phyloP scores from a whole-genome alignment of 92 coral and sea anemone genomes.

The Micromussa lordhowensis region DNA sequence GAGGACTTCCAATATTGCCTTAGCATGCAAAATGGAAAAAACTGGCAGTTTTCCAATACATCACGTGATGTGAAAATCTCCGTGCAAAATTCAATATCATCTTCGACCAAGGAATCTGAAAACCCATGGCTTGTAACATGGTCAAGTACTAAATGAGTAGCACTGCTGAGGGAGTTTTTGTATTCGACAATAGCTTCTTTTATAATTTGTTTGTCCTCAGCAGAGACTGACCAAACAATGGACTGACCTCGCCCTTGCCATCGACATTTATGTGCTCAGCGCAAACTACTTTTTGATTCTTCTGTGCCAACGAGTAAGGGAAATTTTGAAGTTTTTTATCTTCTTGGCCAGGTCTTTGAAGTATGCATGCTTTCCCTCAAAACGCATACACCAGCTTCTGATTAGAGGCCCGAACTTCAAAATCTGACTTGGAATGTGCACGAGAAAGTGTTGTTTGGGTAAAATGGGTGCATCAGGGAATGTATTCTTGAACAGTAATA shows the following conservation, averaged over 20 bases:
- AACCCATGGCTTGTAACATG: no score
- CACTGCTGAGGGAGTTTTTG: no score
- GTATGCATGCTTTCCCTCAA: conserved; percentile 50
- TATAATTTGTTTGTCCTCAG: no score
- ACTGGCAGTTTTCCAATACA: no score
- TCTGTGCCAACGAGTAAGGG: conserved; percentile 4
- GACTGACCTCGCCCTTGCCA: neutral
- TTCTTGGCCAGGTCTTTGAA: conserved; percentile 51
- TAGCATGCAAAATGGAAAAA: no score
- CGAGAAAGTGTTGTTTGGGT: conserved; percentile 60
- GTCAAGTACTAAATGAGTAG: no score
- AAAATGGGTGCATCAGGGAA: conserved; percentile 14
- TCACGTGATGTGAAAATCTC: no score
- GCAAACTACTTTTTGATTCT: conserved; percentile 35
- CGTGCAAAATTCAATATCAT: no score
- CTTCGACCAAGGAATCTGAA: no score
- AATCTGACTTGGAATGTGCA: conserved; percentile 38
- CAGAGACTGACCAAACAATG: neutral
- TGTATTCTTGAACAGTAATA: conserved; percentile 15
- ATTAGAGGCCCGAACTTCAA: conserved; percentile 46
- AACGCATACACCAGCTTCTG: conserved; percentile 54
- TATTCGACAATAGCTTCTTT: no score
- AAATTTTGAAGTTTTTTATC: conserved; percentile 33
- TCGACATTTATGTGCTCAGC: conserved; percentile 28
- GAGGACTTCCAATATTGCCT: no score